A percentile compares a stretch with the other conserved stretches of the same genome.
phyloP scores from a whole-genome alignment of 2,113 vertebrate genomes.

The Menura novaehollandiae region DNA sequence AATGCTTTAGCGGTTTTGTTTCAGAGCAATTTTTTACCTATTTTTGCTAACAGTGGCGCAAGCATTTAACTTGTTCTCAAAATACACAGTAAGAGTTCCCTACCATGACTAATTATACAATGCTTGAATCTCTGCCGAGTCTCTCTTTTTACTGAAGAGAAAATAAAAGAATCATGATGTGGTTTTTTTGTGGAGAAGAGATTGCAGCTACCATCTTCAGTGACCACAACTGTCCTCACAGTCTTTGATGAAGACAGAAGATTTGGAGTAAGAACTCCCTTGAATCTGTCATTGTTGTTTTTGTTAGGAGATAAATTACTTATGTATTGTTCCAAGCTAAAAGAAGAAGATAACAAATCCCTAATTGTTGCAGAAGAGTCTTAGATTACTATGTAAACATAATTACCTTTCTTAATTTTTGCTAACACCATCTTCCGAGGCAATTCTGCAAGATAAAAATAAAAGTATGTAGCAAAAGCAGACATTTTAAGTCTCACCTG shows the following conservation, averaged over 20 bases:
- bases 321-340: background rate
- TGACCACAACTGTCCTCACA: background rate
- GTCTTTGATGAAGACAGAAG: background rate
- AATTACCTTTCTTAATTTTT: conserved; percentile 40
- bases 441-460: conserved; percentile 22
- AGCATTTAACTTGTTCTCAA: background rate
- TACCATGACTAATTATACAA: background rate
- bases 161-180: background rate
- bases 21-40: background rate
- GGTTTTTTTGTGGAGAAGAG: background rate
- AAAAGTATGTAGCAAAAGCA: background rate
- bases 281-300: background rate
- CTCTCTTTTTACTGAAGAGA: background rate
- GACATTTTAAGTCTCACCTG: background rate
- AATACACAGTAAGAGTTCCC: background rate
- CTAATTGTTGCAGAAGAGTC: background rate
- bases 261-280: background rate
- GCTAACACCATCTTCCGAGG: background rate
- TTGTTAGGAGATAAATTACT: background rate
- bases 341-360: background rate
- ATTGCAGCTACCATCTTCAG: background rate
- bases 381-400: background rate
- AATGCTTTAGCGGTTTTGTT: background rate
- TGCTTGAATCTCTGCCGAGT: background rate
- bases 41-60: background rate